Evolutionary conservation across 1,140 invertebrate genomes (phyloP).

Genomic region (Caenorhabditis briggsae): DNA sequence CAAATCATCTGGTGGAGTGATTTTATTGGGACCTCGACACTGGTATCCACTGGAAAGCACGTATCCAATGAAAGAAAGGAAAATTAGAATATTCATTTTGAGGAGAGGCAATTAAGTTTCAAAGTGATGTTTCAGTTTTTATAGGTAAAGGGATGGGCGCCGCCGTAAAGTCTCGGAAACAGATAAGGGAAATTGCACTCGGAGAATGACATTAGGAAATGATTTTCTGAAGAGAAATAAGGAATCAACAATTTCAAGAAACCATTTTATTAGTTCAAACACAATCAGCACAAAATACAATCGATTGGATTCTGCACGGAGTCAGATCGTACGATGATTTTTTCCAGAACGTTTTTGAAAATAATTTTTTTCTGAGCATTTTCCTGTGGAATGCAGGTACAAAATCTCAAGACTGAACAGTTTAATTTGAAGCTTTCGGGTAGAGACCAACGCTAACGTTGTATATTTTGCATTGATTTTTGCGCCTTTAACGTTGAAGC

Average conservation of each 20-base stretch:
- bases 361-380: too few relatives aligned
- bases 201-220: constrained; percentile 30
- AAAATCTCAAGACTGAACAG: too few relatives aligned
- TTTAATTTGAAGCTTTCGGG: too few relatives aligned
- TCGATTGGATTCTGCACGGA: too few relatives aligned
- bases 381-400: too few relatives aligned
- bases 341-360: too few relatives aligned
- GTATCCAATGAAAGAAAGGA: not conserved
- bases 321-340: too few relatives aligned
- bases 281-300: too few relatives aligned
- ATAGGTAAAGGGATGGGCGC: not conserved
- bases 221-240: not conserved
- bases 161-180: not conserved
- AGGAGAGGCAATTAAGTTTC: not conserved
- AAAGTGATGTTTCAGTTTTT: not conserved
- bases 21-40: not conserved
- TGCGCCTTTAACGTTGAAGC: too few relatives aligned
- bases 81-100: not conserved
- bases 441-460: too few relatives aligned
- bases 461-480: too few relatives aligned
- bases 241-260: not conserved
- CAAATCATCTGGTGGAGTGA: constrained; percentile 6
- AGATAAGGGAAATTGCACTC: not conserved
- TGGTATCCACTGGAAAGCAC: not conserved
- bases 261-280: too few relatives aligned